These are phyloP conservation scores for Pipistrellus kuhlii DNA, from an alignment of 2,797 vertebrate genomes.

Conservation along the genomic window DNA sequence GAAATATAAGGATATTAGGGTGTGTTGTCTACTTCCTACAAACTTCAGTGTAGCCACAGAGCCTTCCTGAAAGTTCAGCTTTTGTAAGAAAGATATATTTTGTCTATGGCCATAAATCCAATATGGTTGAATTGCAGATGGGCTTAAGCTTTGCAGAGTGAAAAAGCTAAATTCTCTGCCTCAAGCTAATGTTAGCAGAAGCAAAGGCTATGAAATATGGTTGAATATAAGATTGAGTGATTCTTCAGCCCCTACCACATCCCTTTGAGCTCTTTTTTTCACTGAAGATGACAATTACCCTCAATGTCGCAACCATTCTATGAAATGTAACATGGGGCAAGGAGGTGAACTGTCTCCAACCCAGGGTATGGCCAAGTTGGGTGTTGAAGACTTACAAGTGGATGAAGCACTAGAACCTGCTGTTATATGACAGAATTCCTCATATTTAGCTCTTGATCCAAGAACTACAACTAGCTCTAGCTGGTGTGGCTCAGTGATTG, in stretches of 20 bases:
- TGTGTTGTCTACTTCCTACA: neutral
- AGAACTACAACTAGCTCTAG: neutral
- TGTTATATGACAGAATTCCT: neutral
- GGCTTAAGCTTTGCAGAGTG: neutral
- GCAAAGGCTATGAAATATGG: neutral
- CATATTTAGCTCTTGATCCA: neutral
- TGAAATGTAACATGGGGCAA: neutral
- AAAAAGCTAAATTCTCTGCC: neutral
- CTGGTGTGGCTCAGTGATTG: too few species aligned
- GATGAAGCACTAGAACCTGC: neutral
- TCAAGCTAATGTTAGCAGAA: neutral
- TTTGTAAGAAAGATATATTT: constrained; percentile 17
- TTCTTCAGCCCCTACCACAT: neutral
- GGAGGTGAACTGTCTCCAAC: neutral
- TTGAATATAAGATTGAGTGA: neutral
- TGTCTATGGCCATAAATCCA: neutral
- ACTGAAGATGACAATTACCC: neutral
- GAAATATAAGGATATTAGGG: neutral
- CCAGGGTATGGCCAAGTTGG: neutral
- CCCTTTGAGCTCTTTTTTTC: neutral
- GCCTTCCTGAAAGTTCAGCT: neutral
- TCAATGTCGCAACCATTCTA: neutral
- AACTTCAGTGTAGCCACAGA: neutral
- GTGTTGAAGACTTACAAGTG: neutral
- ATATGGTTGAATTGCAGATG: neutral